Evolutionary conservation across 2,888 invertebrate species (phyloP).

Genomic region (Diarsia mendica): DNA sequence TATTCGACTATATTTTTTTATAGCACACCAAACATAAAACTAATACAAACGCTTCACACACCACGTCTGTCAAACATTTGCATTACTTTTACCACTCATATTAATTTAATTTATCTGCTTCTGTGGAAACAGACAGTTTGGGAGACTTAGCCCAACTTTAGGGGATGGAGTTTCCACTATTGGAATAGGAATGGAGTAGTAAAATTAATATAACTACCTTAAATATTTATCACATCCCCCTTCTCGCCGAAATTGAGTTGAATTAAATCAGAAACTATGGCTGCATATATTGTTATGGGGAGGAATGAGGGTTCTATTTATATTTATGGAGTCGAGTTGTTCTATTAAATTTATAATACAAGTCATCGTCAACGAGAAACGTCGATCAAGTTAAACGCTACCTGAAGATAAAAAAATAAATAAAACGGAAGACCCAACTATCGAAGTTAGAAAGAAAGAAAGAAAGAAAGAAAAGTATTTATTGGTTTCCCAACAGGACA

Average conservation of each 20-base stretch:
- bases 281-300: conserved; percentile 10
- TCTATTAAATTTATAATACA: neutral
- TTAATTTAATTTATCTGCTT: conserved; percentile 80
- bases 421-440: neutral
- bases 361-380: neutral
- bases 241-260: conserved; percentile 33
- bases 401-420: neutral
- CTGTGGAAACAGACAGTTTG: conserved; percentile 72
- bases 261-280: conserved; percentile 44
- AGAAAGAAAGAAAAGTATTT: no score
- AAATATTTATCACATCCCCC: conserved; percentile 62
- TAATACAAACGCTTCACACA: neutral
- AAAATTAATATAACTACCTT: conserved; percentile 66
- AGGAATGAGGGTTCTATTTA: neutral
- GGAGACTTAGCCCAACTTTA: conserved; percentile 70
- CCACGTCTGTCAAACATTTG: conserved; percentile 27
- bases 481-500: no score
- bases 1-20: neutral
- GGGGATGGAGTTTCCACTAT: conserved; percentile 68
- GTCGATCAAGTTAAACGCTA: neutral
- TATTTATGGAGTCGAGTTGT: no score
- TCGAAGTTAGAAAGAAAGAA: no score
- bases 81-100: conserved; percentile 66
- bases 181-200: conserved; percentile 66
- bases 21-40: neutral